phyloP scores from a whole-genome alignment of 2,888 invertebrate species.

The Pristionchus entomophagus region DNA sequence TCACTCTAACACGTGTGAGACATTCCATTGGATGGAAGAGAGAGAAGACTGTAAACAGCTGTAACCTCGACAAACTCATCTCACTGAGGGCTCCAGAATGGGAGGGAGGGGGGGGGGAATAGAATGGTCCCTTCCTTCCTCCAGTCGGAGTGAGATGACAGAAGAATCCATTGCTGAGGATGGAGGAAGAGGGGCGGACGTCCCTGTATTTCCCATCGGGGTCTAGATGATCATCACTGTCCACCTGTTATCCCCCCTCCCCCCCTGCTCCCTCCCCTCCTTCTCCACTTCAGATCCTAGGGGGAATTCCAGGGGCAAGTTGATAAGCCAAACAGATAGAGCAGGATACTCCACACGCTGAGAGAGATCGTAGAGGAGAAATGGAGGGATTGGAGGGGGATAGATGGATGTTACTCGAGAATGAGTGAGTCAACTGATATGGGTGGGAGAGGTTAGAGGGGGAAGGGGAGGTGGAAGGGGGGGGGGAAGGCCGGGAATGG shows the following conservation, averaged over 20 bases:
- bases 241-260: conserved; percentile 5
- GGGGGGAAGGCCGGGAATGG: too few relatives aligned
- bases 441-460: conserved; percentile 26
- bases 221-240: conserved; percentile 25
- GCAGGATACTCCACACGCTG: conserved; percentile 31
- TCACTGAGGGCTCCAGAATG: neutral
- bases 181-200: neutral
- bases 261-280: neutral
- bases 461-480: neutral
- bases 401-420: conserved; percentile 37
- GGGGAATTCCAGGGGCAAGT: conserved; percentile 21
- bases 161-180: conserved; percentile 22
- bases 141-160: neutral
- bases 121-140: neutral
- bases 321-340: conserved; percentile 40
- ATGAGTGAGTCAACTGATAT: conserved; percentile 37
- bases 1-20: conserved; percentile 40
- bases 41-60: conserved; percentile 6
- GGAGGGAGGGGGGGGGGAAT: neutral
- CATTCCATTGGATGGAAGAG: neutral
- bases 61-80: neutral
- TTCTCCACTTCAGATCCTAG: conserved; percentile 32
- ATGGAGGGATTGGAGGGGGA: neutral
- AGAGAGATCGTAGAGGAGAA: neutral
- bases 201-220: neutral